phyloP scores from a whole-genome alignment of 2,113 vertebrate species.

The Sinocyclocheilus maitianheensis region DNA sequence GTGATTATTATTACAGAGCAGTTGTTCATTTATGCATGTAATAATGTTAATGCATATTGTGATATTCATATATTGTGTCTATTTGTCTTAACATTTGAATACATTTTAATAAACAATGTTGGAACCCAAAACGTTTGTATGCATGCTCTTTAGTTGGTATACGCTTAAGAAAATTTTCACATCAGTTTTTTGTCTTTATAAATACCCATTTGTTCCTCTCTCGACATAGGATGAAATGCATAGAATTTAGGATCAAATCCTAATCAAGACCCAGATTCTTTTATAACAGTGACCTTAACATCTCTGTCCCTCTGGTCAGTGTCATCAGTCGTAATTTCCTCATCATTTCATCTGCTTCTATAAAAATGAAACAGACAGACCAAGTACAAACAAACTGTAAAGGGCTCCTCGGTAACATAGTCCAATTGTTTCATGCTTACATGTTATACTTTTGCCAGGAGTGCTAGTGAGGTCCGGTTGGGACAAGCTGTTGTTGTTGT shows the following conservation, averaged over 20 bases:
- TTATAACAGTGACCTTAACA: neutral
- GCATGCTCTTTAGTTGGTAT: too few relatives aligned
- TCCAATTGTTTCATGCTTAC: conserved; percentile 66
- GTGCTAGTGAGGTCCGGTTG: conserved; percentile 59
- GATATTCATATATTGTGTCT: too few relatives aligned
- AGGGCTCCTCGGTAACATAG: neutral
- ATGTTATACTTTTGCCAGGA: conserved; percentile 70
- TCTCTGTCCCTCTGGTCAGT: neutral
- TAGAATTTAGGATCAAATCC: neutral
- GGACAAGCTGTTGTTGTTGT: conserved; percentile 62
- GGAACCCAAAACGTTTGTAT: neutral
- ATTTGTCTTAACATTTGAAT: neutral
- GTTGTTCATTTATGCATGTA: too few relatives aligned
- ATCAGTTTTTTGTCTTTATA: neutral
- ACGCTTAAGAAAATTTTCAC: too few relatives aligned
- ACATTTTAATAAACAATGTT: neutral
- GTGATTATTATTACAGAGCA: too few relatives aligned
- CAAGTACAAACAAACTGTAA: conserved; percentile 11
- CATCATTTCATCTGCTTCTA: neutral
- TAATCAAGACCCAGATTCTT: neutral
- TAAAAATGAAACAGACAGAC: neutral
- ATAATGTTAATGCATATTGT: too few relatives aligned
- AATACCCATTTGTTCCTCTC: neutral
- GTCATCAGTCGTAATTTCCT: neutral
- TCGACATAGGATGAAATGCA: neutral